Conservation (phyloP, 2,113 vertebrate genomes). For the Columba livia region DNA sequence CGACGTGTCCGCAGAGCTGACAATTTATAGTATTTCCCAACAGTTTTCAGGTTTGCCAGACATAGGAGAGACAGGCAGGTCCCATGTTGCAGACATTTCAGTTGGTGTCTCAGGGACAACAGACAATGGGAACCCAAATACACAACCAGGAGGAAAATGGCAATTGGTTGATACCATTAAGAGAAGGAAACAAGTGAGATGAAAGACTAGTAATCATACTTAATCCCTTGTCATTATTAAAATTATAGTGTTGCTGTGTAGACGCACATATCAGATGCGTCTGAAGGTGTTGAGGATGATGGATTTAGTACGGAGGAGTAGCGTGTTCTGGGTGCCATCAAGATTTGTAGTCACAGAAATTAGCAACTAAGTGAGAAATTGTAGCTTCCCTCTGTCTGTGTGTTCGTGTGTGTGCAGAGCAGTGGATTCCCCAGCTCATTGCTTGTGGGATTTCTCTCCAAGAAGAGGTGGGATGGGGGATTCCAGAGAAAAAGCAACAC, state of each 20-base stretch:
- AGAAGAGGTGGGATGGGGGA: neutral
- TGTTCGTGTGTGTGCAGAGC: neutral
- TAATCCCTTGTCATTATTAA: conserved; percentile 56
- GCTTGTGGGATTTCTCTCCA: neutral
- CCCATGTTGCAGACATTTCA: neutral
- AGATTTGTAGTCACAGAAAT: conserved; percentile 14
- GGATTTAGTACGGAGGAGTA: conserved; percentile 9
- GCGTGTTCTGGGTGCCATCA: neutral
- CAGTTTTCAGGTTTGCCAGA: conserved; percentile 16
- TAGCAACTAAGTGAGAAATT: neutral
- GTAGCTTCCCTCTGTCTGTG: neutral
- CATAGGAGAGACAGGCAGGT: neutral
- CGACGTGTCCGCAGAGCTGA: neutral
- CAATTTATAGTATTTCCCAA: neutral
- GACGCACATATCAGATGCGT: neutral
- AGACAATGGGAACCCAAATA: conserved; percentile 16
- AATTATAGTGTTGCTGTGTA: conserved; percentile 15
- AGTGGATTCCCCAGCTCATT: neutral
- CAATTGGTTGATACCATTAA: neutral
- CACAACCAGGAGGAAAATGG: neutral
- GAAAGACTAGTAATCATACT: conserved; percentile 28
- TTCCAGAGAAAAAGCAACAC: conserved; percentile 12
- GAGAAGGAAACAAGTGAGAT: neutral
- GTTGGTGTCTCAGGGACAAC: neutral
- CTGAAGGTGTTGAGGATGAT: conserved; percentile 13